Evolutionary conservation across 2,888 invertebrate species (phyloP).

Genomic region (Paralinhomoeus sp.): DNA sequence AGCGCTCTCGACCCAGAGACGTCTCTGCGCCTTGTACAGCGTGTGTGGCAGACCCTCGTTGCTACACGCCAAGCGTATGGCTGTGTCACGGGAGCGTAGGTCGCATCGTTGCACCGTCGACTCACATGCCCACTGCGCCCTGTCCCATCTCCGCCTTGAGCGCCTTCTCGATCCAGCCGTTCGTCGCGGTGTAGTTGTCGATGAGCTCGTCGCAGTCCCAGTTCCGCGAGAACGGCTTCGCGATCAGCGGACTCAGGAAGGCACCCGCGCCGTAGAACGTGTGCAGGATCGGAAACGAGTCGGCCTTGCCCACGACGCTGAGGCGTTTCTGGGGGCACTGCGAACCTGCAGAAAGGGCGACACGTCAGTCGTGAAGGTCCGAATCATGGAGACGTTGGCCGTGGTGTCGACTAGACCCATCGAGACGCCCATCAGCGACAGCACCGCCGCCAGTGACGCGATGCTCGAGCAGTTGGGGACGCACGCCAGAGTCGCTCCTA

Average conservation of each 20-base stretch:
- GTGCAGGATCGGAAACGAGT: conserved; percentile 27
- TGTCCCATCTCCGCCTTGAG: neutral
- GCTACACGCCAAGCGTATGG: no score
- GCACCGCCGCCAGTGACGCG: conserved; percentile 9
- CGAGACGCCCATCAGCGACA: conserved; percentile 32
- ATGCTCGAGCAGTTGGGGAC: conserved; percentile 26
- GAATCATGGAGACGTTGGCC: conserved; percentile 31
- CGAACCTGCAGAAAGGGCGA: conserved; percentile 31
- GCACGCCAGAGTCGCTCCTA: conserved; percentile 27
- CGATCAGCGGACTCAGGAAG: conserved; percentile 32
- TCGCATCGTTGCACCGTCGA: neutral
- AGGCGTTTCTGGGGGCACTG: neutral
- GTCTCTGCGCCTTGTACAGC: conserved; percentile 16
- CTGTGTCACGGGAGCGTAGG: no score
- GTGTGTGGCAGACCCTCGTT: no score
- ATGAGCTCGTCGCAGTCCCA: conserved; percentile 23
- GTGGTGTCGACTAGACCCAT: conserved; percentile 34
- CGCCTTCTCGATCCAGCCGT: neutral
- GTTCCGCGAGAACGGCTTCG: conserved; percentile 30
- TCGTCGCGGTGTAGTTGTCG: neutral
- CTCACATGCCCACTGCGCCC: neutral
- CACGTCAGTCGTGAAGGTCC: conserved; percentile 28
- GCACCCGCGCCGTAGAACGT: conserved; percentile 33
- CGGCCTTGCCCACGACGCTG: neutral
- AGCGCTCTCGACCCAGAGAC: conserved; percentile 26